These are phyloP conservation scores for Centropus unirufus DNA, from an alignment of 2,113 vertebrate species.

Conservation along the genomic window DNA sequence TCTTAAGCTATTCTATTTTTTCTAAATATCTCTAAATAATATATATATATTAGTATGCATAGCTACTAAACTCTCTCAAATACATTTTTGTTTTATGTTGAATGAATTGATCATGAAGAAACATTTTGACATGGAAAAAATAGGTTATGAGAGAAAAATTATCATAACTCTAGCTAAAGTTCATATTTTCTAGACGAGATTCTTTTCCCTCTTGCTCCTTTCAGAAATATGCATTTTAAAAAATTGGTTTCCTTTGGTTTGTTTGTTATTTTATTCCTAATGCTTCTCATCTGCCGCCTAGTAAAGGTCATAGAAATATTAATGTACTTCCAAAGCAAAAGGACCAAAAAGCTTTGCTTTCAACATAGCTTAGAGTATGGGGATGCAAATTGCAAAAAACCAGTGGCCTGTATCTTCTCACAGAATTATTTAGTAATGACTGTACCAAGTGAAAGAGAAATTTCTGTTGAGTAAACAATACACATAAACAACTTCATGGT, in stretches of 20 bases:
- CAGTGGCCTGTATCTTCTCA: conserved; percentile 82
- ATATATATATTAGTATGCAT: background rate
- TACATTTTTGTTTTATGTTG: background rate
- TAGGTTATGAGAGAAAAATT: background rate
- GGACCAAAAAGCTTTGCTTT: conserved; percentile 73
- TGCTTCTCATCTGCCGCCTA: conserved; percentile 67
- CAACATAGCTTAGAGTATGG: conserved; percentile 67
- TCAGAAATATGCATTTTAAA: conserved; percentile 28
- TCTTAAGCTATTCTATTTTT: background rate
- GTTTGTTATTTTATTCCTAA: conserved; percentile 68
- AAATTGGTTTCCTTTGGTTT: conserved; percentile 60
- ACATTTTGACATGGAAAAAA: conserved; percentile 3
- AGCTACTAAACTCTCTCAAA: background rate
- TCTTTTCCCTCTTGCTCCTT: conserved; percentile 28
- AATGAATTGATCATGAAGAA: background rate
- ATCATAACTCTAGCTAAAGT: conserved; percentile 24
- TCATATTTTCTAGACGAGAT: conserved; percentile 19
- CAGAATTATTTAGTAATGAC: conserved; percentile 74
- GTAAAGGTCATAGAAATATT: conserved; percentile 82
- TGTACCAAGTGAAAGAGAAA: conserved; percentile 66
- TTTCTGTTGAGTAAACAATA: conserved; percentile 57
- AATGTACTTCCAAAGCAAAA: conserved; percentile 71
- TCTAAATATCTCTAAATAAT: background rate
- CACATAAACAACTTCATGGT: conserved; percentile 43
- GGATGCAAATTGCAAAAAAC: conserved; percentile 77